Evolutionary conservation across 2,797 vertebrate genomes (phyloP).

Genomic region (Geotrypetes seraphini): DNA sequence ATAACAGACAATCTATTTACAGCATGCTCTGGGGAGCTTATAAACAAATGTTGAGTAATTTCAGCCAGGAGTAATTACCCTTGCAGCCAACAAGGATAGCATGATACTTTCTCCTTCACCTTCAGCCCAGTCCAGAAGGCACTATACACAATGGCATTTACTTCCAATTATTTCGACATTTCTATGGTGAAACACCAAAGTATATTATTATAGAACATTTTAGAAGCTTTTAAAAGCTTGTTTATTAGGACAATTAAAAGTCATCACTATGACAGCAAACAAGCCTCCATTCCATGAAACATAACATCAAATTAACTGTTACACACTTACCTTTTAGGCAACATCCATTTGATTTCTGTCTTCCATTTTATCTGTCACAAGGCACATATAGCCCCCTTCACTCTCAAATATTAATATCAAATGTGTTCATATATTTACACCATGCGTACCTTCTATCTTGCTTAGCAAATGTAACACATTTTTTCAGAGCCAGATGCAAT

Average conservation of each 20-base stretch:
- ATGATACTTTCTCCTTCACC: conserved; percentile 99
- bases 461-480: no score
- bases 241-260: conserved; percentile 71
- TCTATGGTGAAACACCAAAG: conserved; percentile 86
- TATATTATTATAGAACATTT: conserved; percentile 74
- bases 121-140: conserved; percentile 90
- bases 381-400: no score
- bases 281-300: conserved; percentile 44
- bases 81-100: conserved; percentile 99
- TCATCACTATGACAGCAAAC: conserved; percentile 63
- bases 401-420: no score
- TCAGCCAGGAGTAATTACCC: conserved; percentile 99
- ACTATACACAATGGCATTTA: conserved; percentile 68
- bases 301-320: conserved; percentile 31
- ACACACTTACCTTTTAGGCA: conserved; percentile 41
- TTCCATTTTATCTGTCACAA: no score
- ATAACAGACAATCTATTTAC: conserved; percentile 99
- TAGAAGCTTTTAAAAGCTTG: conserved; percentile 67
- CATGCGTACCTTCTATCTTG: no score
- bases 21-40: conserved; percentile 98
- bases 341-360: no score
- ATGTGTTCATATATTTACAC: no score
- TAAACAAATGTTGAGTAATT: conserved; percentile 99
- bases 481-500: no score
- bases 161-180: conserved; percentile 84